phyloP scores from a whole-genome alignment of 1,140 invertebrate genomes.

The Aphaenogaster ashmeadi region DNA sequence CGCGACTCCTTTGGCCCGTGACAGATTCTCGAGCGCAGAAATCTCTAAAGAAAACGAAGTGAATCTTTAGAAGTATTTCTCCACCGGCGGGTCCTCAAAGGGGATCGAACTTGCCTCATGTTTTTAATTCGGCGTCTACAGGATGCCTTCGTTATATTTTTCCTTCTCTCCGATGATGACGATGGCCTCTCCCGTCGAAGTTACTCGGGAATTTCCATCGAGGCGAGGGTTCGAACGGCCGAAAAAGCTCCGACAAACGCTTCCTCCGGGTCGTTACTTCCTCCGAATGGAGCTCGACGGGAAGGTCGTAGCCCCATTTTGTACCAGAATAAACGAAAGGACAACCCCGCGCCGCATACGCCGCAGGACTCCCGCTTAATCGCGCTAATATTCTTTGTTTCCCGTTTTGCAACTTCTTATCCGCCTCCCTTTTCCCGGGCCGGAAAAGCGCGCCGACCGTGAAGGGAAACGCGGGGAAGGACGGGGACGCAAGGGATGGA shows the following conservation, averaged over 20 bases:
- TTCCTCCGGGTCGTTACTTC: constrained; percentile 63
- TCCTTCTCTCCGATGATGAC: constrained; percentile 4
- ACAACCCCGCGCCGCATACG: constrained; percentile 21
- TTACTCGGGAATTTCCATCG: constrained; percentile 34
- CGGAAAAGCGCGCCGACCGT: constrained; percentile 7
- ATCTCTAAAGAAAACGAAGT: constrained; percentile 20
- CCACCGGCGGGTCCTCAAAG: constrained; percentile 20
- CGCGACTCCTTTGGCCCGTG: constrained; percentile 13
- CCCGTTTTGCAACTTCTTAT: constrained; percentile 72
- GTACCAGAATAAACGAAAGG: constrained; percentile 58
- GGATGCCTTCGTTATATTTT: constrained; percentile 1
- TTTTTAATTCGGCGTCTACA: constrained; percentile 35
- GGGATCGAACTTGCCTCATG: constrained; percentile 8
- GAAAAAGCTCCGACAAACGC: constrained; percentile 45
- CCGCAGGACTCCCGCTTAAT: constrained; percentile 66
- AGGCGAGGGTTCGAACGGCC: neutral
- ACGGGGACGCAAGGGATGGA: constrained; percentile 32
- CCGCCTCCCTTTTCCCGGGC: constrained; percentile 30
- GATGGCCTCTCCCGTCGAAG: neutral
- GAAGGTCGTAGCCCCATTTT: constrained; percentile 31
- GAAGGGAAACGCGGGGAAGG: constrained; percentile 33
- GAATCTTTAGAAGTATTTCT: constrained; percentile 27
- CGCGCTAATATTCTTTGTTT: constrained; percentile 76
- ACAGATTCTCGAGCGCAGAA: constrained; percentile 29
- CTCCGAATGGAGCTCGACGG: constrained; percentile 10